Percentiles rank a stretch among this genome's conserved stretches.
phyloP scores from a whole-genome alignment of 2,113 vertebrate species.

The Gymnarchus niloticus region DNA sequence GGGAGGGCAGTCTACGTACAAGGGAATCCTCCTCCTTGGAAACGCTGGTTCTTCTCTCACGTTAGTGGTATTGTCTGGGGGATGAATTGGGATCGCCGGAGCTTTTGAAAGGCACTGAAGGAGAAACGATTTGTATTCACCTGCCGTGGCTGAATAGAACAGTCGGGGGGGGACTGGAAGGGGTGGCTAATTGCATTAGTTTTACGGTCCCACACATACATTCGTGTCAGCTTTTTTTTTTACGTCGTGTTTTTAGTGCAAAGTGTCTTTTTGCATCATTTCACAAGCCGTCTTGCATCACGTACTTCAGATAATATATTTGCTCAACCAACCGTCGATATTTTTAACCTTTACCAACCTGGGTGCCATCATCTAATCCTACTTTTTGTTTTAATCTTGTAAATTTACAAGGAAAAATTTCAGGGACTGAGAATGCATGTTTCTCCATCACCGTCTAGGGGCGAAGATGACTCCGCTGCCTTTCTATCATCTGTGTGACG shows the following conservation, averaged over 20 bases:
- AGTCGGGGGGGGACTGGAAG: constrained; percentile 43
- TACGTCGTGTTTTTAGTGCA: background rate
- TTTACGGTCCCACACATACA: background rate
- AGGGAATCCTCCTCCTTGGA: constrained; percentile 31
- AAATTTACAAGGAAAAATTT: background rate
- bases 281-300: background rate
- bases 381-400: background rate
- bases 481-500: too few species aligned
- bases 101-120: constrained; percentile 57
- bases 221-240: background rate
- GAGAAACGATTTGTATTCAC: constrained; percentile 69
- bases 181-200: background rate
- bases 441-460: background rate
- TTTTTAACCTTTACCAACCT: background rate
- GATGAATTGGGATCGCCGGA: constrained; percentile 54
- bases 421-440: background rate
- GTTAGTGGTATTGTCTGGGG: constrained; percentile 52
- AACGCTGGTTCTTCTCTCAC: constrained; percentile 62
- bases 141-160: constrained; percentile 57
- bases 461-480: too few species aligned
- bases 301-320: background rate
- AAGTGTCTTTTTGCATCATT: background rate
- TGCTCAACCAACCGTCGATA: background rate
- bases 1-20: background rate
- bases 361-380: background rate